A percentile compares a stretch with the other conserved stretches of the same genome.
Conservation (phyloP, 2,888 invertebrate genomes). For the Gari tellinella region DNA sequence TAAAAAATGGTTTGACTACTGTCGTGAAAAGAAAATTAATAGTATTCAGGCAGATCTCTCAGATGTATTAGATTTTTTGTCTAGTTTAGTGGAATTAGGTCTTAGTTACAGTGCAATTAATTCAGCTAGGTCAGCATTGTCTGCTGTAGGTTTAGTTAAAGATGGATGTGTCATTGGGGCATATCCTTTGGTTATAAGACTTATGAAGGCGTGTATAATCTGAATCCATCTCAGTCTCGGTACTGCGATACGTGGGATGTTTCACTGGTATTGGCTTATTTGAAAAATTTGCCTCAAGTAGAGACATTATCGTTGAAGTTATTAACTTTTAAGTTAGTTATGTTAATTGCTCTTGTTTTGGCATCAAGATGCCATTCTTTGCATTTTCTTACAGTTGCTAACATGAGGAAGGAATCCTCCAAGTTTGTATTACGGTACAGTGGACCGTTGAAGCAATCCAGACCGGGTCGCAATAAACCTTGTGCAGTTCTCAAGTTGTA, state of each 20-base stretch:
- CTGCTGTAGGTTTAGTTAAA: constrained; percentile 5
- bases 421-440: background rate
- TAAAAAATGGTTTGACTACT: constrained; percentile 21
- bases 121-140: constrained; percentile 21
- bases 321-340: too few species aligned
- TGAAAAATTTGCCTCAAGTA: background rate
- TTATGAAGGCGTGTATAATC: constrained; percentile 22
- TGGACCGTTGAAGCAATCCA: background rate
- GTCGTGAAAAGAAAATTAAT: constrained; percentile 18
- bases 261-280: constrained; percentile 9
- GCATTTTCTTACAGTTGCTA: background rate
- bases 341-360: background rate
- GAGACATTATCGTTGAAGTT: background rate
- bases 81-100: constrained; percentile 7
- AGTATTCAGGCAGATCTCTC: constrained; percentile 8
- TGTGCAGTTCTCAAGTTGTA: background rate
- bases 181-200: constrained; percentile 8
- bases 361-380: background rate
- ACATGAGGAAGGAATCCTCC: background rate
- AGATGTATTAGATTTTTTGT: constrained; percentile 17
- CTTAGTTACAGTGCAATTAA: constrained; percentile 26
- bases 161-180: constrained; percentile 15
- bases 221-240: background rate
- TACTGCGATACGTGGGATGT: constrained; percentile 23
- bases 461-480: background rate